phyloP scores from a whole-genome alignment of 2,888 invertebrate genomes.

The Megalurothrips usitatus region DNA sequence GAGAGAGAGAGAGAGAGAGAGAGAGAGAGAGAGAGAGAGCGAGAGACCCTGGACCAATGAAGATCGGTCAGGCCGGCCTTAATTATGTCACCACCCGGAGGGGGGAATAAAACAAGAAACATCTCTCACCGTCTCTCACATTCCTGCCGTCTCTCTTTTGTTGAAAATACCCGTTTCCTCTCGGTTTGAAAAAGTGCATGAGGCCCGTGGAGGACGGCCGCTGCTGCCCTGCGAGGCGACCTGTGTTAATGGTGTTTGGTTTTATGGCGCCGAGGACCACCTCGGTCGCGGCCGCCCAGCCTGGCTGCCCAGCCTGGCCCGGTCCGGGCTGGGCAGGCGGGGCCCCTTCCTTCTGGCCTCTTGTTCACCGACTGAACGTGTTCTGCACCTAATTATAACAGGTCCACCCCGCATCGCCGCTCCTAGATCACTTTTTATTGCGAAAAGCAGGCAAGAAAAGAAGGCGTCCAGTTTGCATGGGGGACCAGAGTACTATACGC shows the following conservation, averaged over 20 bases:
- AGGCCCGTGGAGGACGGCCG: neutral
- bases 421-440: neutral
- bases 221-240: neutral
- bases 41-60: neutral
- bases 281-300: neutral
- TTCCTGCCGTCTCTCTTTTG: neutral
- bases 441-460: neutral
- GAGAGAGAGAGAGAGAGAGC: too few relatives aligned
- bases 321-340: neutral
- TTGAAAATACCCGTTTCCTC: constrained; percentile 12
- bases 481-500: too few relatives aligned
- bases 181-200: constrained; percentile 22
- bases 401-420: neutral
- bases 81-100: constrained; percentile 24
- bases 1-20: too few relatives aligned
- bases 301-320: too few relatives aligned
- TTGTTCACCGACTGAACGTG: neutral
- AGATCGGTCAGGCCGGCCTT: neutral
- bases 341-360: neutral
- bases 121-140: constrained; percentile 2
- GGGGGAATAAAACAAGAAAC: neutral
- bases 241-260: constrained; percentile 15
- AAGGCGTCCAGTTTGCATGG: too few relatives aligned
- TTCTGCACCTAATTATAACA: constrained; percentile 16
- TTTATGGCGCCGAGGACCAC: constrained; percentile 19